These are phyloP conservation scores for Chitala chitala DNA, from an alignment of 2,113 vertebrate genomes.

Conservation along the genomic window DNA sequence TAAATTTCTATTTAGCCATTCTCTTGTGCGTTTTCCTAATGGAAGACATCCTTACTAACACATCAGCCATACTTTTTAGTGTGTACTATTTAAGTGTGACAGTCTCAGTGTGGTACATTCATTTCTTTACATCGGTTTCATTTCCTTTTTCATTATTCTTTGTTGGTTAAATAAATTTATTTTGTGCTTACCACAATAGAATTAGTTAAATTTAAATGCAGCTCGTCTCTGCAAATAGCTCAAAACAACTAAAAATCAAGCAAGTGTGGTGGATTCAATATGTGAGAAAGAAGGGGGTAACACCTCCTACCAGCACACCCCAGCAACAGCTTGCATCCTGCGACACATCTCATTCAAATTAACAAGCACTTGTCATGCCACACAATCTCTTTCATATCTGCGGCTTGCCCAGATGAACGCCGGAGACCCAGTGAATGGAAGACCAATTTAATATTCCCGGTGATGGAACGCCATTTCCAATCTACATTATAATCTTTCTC, in stretches of 20 bases:
- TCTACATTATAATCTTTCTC: not conserved
- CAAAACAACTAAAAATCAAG: not conserved
- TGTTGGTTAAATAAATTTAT: not conserved
- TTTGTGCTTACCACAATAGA: not conserved
- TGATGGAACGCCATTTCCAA: not conserved
- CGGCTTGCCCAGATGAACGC: not conserved
- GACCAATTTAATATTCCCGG: constrained; percentile 1
- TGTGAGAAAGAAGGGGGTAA: not conserved
- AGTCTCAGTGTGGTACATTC: too few species aligned
- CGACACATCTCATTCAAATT: not conserved
- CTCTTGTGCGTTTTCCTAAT: too few species aligned
- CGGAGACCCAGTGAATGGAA: not conserved
- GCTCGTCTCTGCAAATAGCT: not conserved
- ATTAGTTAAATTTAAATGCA: not conserved
- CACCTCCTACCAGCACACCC: not conserved
- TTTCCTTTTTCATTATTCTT: not conserved
- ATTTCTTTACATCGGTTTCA: not conserved
- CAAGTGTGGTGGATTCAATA: not conserved
- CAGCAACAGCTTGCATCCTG: not conserved
- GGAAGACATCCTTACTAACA: too few species aligned
- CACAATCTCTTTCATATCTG: not conserved
- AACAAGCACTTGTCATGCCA: constrained; percentile 2
- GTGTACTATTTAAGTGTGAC: too few species aligned
- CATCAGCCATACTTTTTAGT: too few species aligned
- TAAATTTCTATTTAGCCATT: too few species aligned